A percentile compares a stretch with the other conserved stretches of the same genome.
phyloP scores from a whole-genome alignment of 2,113 vertebrate species.

The Recurvirostra avosetta region DNA sequence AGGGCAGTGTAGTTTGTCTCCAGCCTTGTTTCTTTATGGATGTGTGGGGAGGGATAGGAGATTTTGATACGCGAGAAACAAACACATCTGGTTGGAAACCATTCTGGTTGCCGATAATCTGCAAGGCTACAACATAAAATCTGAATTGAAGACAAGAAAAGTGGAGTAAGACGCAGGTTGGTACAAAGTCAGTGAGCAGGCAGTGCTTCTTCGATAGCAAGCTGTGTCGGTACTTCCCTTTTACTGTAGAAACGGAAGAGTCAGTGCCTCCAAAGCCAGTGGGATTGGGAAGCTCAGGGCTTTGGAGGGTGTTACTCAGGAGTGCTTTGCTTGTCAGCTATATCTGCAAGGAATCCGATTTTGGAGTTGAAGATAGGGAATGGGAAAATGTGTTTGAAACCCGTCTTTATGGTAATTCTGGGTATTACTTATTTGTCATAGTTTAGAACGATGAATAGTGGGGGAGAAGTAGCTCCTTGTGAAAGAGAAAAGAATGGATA shows the following conservation, averaged over 20 bases:
- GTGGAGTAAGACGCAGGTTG: not conserved
- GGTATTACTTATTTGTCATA: not conserved
- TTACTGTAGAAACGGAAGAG: not conserved
- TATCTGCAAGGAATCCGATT: not conserved
- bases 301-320: not conserved
- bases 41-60: not conserved
- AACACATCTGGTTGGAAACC: not conserved
- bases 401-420: not conserved
- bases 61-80: not conserved
- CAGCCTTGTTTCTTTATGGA: not conserved
- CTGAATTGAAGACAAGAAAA: not conserved
- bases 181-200: not conserved
- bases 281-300: not conserved
- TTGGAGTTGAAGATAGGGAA: not conserved
- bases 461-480: not conserved
- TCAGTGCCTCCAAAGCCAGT: not conserved
- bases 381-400: not conserved
- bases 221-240: not conserved
- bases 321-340: not conserved
- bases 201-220: not conserved
- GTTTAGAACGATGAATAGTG: fast-evolving
- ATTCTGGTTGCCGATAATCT: not conserved
- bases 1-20: not conserved
- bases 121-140: not conserved
- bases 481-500: not conserved